These are phyloP conservation scores for Heteronetta atricapilla DNA, from an alignment of 2,113 vertebrate species.

Conservation along the genomic window DNA sequence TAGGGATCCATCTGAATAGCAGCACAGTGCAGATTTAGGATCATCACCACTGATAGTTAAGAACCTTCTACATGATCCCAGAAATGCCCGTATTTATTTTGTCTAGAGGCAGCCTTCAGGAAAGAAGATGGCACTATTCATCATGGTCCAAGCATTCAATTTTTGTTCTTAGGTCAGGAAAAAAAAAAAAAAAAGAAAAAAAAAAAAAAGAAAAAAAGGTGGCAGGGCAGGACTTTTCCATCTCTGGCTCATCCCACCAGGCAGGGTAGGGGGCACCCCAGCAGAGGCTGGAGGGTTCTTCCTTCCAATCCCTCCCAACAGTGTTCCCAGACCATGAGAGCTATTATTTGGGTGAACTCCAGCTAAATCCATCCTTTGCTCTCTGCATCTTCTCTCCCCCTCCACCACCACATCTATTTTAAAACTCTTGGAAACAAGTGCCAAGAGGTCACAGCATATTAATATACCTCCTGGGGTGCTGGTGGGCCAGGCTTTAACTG, in stretches of 20 bases:
- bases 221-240: background rate
- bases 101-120: background rate
- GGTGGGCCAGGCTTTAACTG: background rate
- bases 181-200: background rate
- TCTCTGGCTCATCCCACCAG: fast-evolving
- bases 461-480: background rate
- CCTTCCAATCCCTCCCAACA: background rate
- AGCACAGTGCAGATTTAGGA: fast-evolving
- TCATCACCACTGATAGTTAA: background rate
- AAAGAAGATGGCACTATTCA: background rate
- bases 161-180: background rate
- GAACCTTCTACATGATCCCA: background rate
- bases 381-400: background rate
- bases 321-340: background rate
- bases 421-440: background rate
- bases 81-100: background rate
- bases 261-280: background rate
- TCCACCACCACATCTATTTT: background rate
- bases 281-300: background rate
- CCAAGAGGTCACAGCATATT: constrained; percentile 18
- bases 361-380: background rate
- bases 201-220: background rate
- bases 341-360: background rate
- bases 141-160: fast-evolving
- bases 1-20: background rate